phyloP scores from a whole-genome alignment of 2,888 invertebrate genomes.

The Drosophila maculinotata region DNA sequence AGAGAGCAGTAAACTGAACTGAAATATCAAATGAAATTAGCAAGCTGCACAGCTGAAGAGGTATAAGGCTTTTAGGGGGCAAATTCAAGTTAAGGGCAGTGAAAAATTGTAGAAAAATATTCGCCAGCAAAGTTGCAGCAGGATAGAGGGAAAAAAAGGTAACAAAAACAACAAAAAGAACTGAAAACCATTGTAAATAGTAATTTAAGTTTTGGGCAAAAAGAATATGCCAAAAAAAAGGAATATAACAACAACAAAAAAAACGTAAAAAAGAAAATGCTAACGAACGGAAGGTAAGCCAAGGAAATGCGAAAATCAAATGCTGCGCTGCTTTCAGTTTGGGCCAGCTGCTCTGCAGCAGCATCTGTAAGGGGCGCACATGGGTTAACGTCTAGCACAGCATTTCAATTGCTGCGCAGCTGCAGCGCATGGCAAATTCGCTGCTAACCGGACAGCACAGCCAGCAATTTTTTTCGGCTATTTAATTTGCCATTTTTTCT shows the following conservation, averaged over 20 bases:
- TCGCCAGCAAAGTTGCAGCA: conserved; percentile 48
- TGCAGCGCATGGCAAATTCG: conserved; percentile 60
- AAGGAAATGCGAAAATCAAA: conserved; percentile 78
- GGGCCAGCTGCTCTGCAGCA: conserved; percentile 31
- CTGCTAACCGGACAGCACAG: conserved; percentile 31
- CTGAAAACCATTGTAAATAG: conserved; percentile 72
- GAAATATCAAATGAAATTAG: conserved; percentile 68
- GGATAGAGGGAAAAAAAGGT: conserved; percentile 15
- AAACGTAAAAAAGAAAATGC: conserved; percentile 34
- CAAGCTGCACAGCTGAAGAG: conserved; percentile 33
- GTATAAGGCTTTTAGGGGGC: neutral
- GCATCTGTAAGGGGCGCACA: conserved; percentile 27
- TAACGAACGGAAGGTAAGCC: conserved; percentile 74
- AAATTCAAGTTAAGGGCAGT: conserved; percentile 44
- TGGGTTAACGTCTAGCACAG: conserved; percentile 54
- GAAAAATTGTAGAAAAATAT: conserved; percentile 57
- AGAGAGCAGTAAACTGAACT: conserved; percentile 48
- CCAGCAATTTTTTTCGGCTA: conserved; percentile 69
- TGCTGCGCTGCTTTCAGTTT: conserved; percentile 62
- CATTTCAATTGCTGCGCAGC: conserved; percentile 66
- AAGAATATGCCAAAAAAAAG: conserved; percentile 63
- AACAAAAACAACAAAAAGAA: conserved; percentile 49
- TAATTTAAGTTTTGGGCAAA: conserved; percentile 75
- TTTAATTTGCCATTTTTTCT: conserved; percentile 79
- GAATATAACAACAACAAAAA: conserved; percentile 3